A percentile compares a stretch with the other conserved stretches of the same genome.
These are phyloP conservation scores for Brachyhypopomus occidentalis DNA, from an alignment of 2,113 vertebrate genomes.

Conservation along the genomic window DNA sequence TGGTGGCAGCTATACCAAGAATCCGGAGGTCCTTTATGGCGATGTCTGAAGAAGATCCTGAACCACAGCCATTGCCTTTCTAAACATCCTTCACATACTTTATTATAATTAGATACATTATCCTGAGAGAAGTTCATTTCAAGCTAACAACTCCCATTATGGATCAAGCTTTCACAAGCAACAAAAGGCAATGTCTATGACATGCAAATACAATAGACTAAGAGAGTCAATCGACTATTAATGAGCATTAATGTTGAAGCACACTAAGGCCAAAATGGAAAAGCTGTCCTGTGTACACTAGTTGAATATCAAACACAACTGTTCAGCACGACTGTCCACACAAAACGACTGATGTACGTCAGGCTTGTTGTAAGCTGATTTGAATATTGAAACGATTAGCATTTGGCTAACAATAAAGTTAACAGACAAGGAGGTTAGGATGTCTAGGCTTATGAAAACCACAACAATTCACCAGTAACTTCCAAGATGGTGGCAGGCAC, in stretches of 20 bases:
- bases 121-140: neutral
- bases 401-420: neutral
- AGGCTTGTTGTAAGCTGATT: constrained; percentile 11
- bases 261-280: neutral
- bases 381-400: constrained; percentile 14
- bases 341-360: constrained; percentile 18
- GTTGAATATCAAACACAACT: neutral
- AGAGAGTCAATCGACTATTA: neutral
- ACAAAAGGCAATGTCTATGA: neutral
- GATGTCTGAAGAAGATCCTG: too few relatives aligned
- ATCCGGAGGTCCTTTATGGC: too few relatives aligned
- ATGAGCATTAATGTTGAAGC: neutral
- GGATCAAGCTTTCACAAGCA: neutral
- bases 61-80: neutral
- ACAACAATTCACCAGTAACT: neutral
- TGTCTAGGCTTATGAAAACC: neutral
- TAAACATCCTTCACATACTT: neutral
- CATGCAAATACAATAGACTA: neutral
- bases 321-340: neutral
- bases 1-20: too few relatives aligned
- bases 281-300: neutral
- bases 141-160: neutral
- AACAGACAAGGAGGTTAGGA: neutral
- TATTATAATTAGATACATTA: too few relatives aligned
- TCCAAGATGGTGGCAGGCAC: neutral